Evolutionary conservation across 2,113 vertebrate species (phyloP), one percentile per base, ranked within the genome.

Genomic region (Dipodomys stephensi): DNA sequence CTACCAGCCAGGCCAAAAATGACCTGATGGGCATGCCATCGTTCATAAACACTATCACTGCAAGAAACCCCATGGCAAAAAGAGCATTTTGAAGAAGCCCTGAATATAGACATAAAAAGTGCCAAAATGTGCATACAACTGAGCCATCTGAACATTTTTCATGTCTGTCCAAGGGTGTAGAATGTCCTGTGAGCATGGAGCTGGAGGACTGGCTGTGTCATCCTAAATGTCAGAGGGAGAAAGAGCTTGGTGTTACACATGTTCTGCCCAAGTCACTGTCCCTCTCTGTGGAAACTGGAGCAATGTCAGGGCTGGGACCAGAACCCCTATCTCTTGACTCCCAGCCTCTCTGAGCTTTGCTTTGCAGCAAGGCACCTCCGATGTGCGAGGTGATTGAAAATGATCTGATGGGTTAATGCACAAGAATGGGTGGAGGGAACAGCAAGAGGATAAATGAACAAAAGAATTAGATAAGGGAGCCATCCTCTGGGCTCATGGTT

Each of bases 51-150:
- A 35, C 79, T 30, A 23, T 32, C 25, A 32, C 25, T 19, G 72
- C 0, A 57, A 82, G 79, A 78, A 49, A 35, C 65, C 46, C n/a
- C 79, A 62, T 85, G 67, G 93, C 64, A 72, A 68, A 76, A 69
- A n/a, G 9, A 80, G 53, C 25, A 79, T 89, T 95, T 27, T 74
- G 67, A 90, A 95, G 73, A 83, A 88, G 39, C 69, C 35, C 79
- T 60, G 62, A 69, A 86, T 80, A 74, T n/a, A 80, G 89, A 92
- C 71, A 88, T 78, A 87, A 90, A 90, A 62, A 92, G 62, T 44
- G 32, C 35, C 79, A 85, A 30, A 71, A n/a, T 4, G 2, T 30
- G 28, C 78, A 90, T 6, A 72, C 74, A 69, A 67, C 84, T 46
- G 49, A 90, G 62, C 44, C 69, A 60, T 60, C 74, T 71, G 87